Evolutionary conservation across 1,140 invertebrate species (phyloP).

Genomic region (Eriosoma lanigerum): DNA sequence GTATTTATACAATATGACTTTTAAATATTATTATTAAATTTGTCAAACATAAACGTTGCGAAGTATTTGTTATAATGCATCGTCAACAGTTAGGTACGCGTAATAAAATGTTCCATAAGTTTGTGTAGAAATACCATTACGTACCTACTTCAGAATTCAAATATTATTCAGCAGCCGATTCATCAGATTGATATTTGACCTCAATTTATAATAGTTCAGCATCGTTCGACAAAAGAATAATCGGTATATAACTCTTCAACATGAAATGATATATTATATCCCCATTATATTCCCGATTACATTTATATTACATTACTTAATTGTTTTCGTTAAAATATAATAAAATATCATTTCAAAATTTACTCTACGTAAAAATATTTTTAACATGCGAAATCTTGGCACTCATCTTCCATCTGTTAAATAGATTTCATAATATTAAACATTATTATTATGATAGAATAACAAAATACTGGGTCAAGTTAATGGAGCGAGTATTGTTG

Average conservation of each 20-base stretch:
- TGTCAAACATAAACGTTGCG: too few relatives aligned
- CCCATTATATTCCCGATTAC: too few relatives aligned
- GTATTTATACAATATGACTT: too few relatives aligned
- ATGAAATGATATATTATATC: not conserved
- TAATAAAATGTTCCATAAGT: not conserved
- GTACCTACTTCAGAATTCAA: slow-evolving; percentile 55
- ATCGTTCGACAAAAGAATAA: not conserved
- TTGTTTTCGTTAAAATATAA: not conserved
- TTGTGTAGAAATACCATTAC: slow-evolving; percentile 6
- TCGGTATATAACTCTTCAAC: not conserved
- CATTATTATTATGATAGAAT: not conserved
- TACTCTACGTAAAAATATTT: too few relatives aligned
- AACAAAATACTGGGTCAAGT: not conserved
- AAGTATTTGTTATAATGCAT: too few relatives aligned
- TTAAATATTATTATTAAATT: too few relatives aligned
- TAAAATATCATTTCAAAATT: too few relatives aligned
- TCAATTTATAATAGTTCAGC: slow-evolving; percentile 15
- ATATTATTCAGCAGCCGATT: not conserved
- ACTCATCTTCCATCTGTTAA: not conserved
- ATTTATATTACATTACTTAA: too few relatives aligned
- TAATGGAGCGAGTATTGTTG: not conserved
- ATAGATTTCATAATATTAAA: slow-evolving; percentile 5
- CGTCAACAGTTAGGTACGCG: not conserved
- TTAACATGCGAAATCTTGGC: not conserved
- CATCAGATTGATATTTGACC: slow-evolving; percentile 22